Evolutionary conservation across 2,797 vertebrate species (phyloP), one percentile per base, ranked within the genome.

Genomic region (Iguana delicatissima): DNA sequence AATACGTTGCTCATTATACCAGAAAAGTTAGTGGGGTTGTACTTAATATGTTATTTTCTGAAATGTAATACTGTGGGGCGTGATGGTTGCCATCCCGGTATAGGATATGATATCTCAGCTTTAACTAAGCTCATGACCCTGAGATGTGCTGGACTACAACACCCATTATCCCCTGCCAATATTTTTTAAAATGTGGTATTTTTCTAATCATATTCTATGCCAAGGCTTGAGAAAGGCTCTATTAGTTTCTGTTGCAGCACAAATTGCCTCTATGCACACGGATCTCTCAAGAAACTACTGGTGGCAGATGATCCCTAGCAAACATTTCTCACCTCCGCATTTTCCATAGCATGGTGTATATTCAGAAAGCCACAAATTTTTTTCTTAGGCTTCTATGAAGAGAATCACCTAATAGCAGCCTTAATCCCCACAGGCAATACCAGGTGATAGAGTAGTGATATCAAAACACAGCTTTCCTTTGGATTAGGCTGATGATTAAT

Each of bases 401-500:
- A 87, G 69, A 29, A 92, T 85, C 7, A 55, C 7, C 50, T 85
- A 84, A 38, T 76, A 86, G 89, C 79, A 89, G 50, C 89, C 77
- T 76, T 92, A 93, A 89, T 87, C 92, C 89, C 55, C 77, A 80
- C 57, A 87, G 96, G 91, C 94, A 87, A 83, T 52, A 90, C 88
- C 89, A 93, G 6, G 4, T 94, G 93, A 96, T 81, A 86, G 91
- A 89, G 89, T 93, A 90, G 92, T 93, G 90, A 90, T 82, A 96
- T 91, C 91, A 72, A 91, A 94, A 86, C 12, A 52, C 55, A 55
- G 85, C 93, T 94, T 92, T 91, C 89, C 59, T 24, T 59, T 79
- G 69, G 90, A 91, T 93, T 92, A 89, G 93, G 92, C 85, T 50
- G 92, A 95, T 96, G 96, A 97, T 95, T 97, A 96, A 97, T 93